Evolutionary conservation across 2,113 vertebrate genomes (phyloP), one percentile per base, ranked within the genome.

Genomic region (Apteryx mantelli): DNA sequence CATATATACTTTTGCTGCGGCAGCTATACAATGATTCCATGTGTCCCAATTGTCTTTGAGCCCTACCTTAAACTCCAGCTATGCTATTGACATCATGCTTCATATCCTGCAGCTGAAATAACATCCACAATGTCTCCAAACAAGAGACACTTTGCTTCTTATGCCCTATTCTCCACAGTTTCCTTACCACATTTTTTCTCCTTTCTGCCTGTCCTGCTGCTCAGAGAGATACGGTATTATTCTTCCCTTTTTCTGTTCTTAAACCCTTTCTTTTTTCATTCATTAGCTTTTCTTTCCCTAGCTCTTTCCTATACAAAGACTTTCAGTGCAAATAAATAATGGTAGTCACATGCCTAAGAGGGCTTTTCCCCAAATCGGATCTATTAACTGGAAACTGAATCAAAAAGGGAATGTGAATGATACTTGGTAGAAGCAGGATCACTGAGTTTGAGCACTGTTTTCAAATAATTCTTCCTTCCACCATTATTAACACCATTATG

Each of bases 201-300:
- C 38, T 85, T 88, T 89, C 73, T 88, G 42, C 50, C 21, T 81
- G 24, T 78, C 50, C 83, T 70, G 50, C 40, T 94, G 30, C 55
- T 94, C 19, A 40, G 32, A 74, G 20, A 70, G 44, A 91, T 85
- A 86, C 81, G 64, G 15, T 32, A 69, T 69, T 89, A 21, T 44
- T 80, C 22, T 86, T 70, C 15, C 9, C 7, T 16, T 24, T 69
- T 10, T 94, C 78, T 83, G 15, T 77, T 88, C 38, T 94, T 69
- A 65, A 61, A 68, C 25, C 55, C 75, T 76, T 91, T 91, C 0
- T 94, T 96, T 91, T 88, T 66, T 80, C 76, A 90, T 53, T 94
- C 17, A 61, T 80, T 88, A 77, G 18, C 9, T 63, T 78, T 83
- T 70, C 28, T 90, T 88, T 48, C 61, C 34, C 11, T 52, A 44